Evolutionary conservation across 2,888 invertebrate genomes (phyloP), one percentile per base, ranked within the genome.

Genomic region (Erannis defoliaria): DNA sequence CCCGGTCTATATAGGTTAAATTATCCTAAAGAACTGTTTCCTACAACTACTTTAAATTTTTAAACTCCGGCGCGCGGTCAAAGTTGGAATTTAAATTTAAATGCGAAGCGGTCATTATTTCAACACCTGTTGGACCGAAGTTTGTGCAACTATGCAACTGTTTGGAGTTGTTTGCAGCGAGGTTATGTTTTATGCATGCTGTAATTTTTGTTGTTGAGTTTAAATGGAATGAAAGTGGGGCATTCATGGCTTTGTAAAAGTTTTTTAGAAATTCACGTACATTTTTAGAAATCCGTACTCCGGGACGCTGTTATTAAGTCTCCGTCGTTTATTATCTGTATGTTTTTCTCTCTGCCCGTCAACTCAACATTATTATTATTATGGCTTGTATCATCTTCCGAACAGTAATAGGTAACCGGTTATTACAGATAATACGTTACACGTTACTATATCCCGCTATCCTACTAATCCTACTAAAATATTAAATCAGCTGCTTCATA

Each of bases 91-190:
- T 35, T 5, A 37, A 49, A 49, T 35, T 35, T 23, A 49, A 37
- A 26, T 38, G 18, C 16, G 26, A n/a, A 16, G 6, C 38, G 38
- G n/a, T 49, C 21, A 37, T 49, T 49, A 51, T 38, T 38, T 26
- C 38, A 38, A 51, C 50, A 51, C 50, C 50, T 51, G 50, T 51
- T 38, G 50, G 37, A 5, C 16, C 31, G 14, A 35, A 49, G 49
- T 35, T 49, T 9, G 45, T 48, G 31, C 31, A 48, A 31, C 46
- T 46, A 46, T 49, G 49, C 35, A 14, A 35, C 16, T 50, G 38
- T 38, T 38, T 38, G 3, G 26, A 48, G 38, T 38, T 35, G 38
- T 18, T 35, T 19, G 18, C 46, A 6, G 23, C 49, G 21, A 18
- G 3, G 21, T 26, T 10, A 26, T 38, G 33, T 23, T 38, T 51